Percentiles rank a stretch among this genome's conserved stretches.
Evolutionary conservation across 1,140 invertebrate genomes (phyloP).

Genomic region (Bilobella aurantiaca): DNA sequence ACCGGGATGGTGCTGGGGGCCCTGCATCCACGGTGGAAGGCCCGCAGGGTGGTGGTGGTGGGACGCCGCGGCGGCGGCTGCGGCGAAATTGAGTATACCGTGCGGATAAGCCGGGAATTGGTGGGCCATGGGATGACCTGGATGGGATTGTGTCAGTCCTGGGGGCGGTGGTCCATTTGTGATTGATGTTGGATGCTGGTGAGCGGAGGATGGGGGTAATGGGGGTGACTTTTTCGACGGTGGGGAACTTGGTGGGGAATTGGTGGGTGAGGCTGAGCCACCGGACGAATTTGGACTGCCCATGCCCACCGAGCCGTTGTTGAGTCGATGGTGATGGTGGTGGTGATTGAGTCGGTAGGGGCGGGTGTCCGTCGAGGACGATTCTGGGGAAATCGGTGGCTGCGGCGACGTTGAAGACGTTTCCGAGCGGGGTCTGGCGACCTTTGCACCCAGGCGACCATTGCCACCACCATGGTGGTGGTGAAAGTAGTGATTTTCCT

Average conservation of each 20-base stretch:
- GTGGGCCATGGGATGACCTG: constrained; percentile 18
- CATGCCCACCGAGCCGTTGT: not conserved
- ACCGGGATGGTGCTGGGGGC: constrained; percentile 38
- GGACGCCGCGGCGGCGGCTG: constrained; percentile 33
- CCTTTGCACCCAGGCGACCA: constrained; percentile 13
- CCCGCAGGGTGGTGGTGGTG: constrained; percentile 30
- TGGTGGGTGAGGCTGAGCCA: not conserved
- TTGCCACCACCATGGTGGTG: not conserved
- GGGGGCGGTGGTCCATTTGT: constrained; percentile 21
- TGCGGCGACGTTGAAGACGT: constrained; percentile 29
- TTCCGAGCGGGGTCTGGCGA: constrained; percentile 33
- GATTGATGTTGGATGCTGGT: constrained; percentile 26
- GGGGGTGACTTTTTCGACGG: constrained; percentile 24
- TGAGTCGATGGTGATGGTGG: constrained; percentile 13
- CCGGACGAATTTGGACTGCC: not conserved
- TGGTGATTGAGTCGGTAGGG: constrained; percentile 22
- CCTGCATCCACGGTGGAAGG: constrained; percentile 36
- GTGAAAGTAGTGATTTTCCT: constrained; percentile 3
- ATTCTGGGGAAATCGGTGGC: constrained; percentile 35
- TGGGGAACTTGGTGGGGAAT: constrained; percentile 22
- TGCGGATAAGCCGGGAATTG: constrained; percentile 35
- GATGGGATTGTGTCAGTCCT: not conserved
- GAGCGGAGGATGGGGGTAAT: constrained; percentile 18
- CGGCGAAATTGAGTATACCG: constrained; percentile 31
- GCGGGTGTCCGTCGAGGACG: constrained; percentile 24